Evolutionary conservation across 2,113 vertebrate genomes (phyloP), one percentile per base, ranked within the genome.

Genomic region (Macquaria ambigua): DNA sequence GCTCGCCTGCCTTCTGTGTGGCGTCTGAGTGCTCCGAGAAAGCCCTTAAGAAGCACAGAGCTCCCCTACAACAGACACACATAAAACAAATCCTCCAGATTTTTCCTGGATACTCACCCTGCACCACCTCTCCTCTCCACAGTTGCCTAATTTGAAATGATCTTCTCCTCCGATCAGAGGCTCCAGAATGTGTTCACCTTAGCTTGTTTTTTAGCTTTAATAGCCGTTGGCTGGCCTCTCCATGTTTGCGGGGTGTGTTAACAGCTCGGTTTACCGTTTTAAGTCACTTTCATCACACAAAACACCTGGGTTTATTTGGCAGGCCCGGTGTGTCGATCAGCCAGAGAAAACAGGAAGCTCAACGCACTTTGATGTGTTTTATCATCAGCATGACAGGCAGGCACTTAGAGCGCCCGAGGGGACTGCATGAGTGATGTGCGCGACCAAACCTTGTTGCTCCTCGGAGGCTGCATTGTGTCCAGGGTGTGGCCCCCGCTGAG

Each of bases 401-500:
- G 66, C 52, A n/a, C 79, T 56, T 8, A 1, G 61, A 56, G 77
- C 18, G 41, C 73, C 82, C 5, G 58, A 20, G 83, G 89, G 52
- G 69, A 61, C 50, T 16, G 77, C 53, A 20, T 74, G 82, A 67
- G 39, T 71, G 82, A 87, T 82, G 79, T n/a, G 76, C 81, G 4
- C 64, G 52, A 43, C 72, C 66, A 48, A 84, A 77, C 81, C 71
- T 84, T 9, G 52, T 16, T 59, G 63, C 31, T 81, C 52, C 63
- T 62, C 41, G 3, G 39, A 15, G 3, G 50, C 61, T 46, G 67
- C 70, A 63, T 87, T 79, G 87, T 88, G 84, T 88, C 68, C 70
- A 71, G 84, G 93, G 94, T 56, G 92, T 72, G 91, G 90, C 68
- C 52, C 48, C 46, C 6, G 50, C 79, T 5, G 56, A 71, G 58